Evolutionary conservation across 2,797 vertebrate species (phyloP).

Genomic region (Danio albolineatus): DNA sequence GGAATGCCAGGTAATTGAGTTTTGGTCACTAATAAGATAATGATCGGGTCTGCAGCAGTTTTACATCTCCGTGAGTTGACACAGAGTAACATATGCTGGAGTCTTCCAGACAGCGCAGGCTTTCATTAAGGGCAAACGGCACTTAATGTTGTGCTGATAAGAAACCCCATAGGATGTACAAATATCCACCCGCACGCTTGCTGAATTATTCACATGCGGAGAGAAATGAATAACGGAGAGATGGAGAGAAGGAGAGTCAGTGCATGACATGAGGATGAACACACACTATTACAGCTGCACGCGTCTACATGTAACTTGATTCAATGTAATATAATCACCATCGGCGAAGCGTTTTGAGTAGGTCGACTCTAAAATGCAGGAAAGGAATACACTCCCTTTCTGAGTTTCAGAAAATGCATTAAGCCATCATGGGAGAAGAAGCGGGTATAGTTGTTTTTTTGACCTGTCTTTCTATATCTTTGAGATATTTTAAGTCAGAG

Average conservation of each 20-base stretch:
- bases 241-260: neutral
- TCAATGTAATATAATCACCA: too few species aligned
- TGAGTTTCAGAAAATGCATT: too few species aligned
- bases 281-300: too few species aligned
- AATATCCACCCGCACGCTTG: conserved; percentile 38
- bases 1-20: conserved; percentile 59
- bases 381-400: too few species aligned
- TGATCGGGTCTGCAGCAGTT: conserved; percentile 52
- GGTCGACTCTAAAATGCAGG: too few species aligned
- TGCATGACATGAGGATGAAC: too few species aligned
- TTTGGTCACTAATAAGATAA: conserved; percentile 48
- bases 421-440: too few species aligned
- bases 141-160: conserved; percentile 55
- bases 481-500: too few species aligned
- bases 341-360: too few species aligned
- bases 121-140: conserved; percentile 56
- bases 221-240: conserved; percentile 38
- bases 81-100: conserved; percentile 42
- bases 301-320: too few species aligned
- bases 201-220: conserved; percentile 49
- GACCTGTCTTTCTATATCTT: too few species aligned
- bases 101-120: conserved; percentile 1
- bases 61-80: conserved; percentile 21
- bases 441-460: too few species aligned
- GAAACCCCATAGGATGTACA: conserved; percentile 46